phyloP scores from a whole-genome alignment of 2,888 invertebrate species.

The Agriopis marginaria region DNA sequence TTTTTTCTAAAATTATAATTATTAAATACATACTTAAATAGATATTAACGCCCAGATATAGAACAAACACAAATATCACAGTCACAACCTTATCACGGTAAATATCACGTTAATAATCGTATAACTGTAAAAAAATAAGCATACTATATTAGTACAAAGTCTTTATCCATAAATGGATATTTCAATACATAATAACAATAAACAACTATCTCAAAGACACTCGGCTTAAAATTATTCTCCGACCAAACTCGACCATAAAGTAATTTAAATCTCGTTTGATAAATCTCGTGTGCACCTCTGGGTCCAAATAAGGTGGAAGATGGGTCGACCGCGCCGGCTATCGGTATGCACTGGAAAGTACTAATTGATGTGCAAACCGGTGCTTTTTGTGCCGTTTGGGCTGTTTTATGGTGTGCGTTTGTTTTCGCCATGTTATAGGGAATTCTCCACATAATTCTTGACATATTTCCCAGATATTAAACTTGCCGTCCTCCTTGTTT shows the following conservation, averaged over 20 bases:
- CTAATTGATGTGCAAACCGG: slow-evolving; percentile 70
- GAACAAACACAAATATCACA: no score
- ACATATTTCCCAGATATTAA: not conserved
- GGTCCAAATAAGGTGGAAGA: slow-evolving; percentile 66
- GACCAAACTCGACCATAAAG: slow-evolving; percentile 7
- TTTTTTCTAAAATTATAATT: no score
- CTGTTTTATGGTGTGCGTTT: slow-evolving; percentile 22
- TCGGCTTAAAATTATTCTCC: not conserved
- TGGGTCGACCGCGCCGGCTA: slow-evolving; percentile 57
- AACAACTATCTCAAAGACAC: slow-evolving; percentile 5
- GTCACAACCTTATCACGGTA: no score
- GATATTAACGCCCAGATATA: no score
- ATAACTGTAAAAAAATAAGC: no score
- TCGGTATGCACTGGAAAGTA: slow-evolving; percentile 80
- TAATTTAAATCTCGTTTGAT: slow-evolving; percentile 18
- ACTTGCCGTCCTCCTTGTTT: no score
- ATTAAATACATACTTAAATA: no score
- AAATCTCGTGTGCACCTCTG: slow-evolving; percentile 47
- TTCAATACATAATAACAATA: slow-evolving; percentile 12
- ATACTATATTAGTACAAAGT: no score
- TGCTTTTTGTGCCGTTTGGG: slow-evolving; percentile 47
- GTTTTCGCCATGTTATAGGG: slow-evolving; percentile 19
- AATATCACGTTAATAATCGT: no score
- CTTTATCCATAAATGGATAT: no score
- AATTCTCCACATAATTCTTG: not conserved